Conservation (phyloP, 2,113 vertebrate genomes). For the Vanacampus margaritifer region DNA sequence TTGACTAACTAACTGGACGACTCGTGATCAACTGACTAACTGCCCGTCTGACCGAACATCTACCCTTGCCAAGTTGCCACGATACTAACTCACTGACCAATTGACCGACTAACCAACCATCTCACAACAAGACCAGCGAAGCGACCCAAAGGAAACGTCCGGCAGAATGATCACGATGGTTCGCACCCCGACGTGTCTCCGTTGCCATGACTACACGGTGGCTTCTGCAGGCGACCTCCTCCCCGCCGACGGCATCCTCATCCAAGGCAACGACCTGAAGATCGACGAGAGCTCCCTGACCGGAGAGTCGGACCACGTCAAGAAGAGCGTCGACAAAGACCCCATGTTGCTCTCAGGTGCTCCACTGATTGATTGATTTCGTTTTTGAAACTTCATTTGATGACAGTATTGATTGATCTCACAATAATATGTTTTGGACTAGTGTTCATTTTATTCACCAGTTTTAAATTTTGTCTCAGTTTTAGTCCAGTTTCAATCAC, state of each 20-base stretch:
- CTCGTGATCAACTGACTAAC: too few relatives aligned
- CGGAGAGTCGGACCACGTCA: slow-evolving; percentile 97
- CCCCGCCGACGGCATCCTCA: slow-evolving; percentile 90
- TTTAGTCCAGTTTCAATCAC: neutral
- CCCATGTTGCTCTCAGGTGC: slow-evolving; percentile 92
- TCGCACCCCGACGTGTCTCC: too few relatives aligned
- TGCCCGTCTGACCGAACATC: neutral
- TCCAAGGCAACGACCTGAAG: slow-evolving; percentile 95
- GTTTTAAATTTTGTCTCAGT: too few relatives aligned
- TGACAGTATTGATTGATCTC: neutral
- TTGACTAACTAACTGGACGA: too few relatives aligned
- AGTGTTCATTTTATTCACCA: too few relatives aligned
- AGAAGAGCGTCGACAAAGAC: slow-evolving; percentile 86
- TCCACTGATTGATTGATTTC: neutral
- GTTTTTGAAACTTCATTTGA: too few relatives aligned
- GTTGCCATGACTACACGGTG: too few relatives aligned
- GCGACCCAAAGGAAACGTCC: neutral
- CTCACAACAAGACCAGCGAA: neutral
- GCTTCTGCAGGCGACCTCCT: slow-evolving; percentile 87
- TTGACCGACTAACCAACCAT: neutral
- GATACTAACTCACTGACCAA: neutral
- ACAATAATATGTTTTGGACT: neutral
- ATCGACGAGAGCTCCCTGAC: slow-evolving; percentile 97
- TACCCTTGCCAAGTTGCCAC: neutral
- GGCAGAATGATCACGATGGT: neutral